Evolutionary conservation across 2,113 vertebrate genomes (phyloP), one percentile per base, ranked within the genome.

Genomic region (Cnemophilus loriae): DNA sequence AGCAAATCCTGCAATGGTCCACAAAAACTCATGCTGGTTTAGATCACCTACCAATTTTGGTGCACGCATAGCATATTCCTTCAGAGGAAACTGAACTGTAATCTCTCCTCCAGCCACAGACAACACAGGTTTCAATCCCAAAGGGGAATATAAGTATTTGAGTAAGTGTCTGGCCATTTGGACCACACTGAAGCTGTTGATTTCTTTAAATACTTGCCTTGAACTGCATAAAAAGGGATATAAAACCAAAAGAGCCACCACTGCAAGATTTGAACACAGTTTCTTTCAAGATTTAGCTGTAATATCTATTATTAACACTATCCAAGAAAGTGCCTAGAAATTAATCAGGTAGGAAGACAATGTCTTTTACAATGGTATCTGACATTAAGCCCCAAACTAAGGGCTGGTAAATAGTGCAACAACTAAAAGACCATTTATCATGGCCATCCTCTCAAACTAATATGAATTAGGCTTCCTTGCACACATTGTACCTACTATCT

Each of bases 151-250:
- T 3, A 60, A 64, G 13, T 20, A 60, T 65, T 79, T 53, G 11
- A 76, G 12, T 11, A 52, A 77, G 22, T 1, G 3, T 41, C 32
- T 26, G 3, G 6, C 67, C 1, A 0, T 74, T 74, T 33, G 4
- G 59, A 74, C 14, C 7, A 26, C 10, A 37, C 12, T 37, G 23
- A 82, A 81, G 39, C 13, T 55, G 65, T 15, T 1, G 1, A 27
- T 64, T 94, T 89, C 57, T 33, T 77, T 67, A 70, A 39, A 74
- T 28, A 33, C 3, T 23, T 37, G 10, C 10, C 44, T 59, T 9
- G 2, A 71, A 33, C 4, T 9, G 21, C 30, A 42, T 18, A 32
- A 88, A 76, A n/a, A 68, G 3, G 8, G 6, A 41, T 4, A 32
- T 33, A 63, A 89, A 73, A 14, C 7, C 41, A 50, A 11, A 75